Evolutionary conservation across 1,140 invertebrate species (phyloP).

Genomic region (Medauroidea extradentata): DNA sequence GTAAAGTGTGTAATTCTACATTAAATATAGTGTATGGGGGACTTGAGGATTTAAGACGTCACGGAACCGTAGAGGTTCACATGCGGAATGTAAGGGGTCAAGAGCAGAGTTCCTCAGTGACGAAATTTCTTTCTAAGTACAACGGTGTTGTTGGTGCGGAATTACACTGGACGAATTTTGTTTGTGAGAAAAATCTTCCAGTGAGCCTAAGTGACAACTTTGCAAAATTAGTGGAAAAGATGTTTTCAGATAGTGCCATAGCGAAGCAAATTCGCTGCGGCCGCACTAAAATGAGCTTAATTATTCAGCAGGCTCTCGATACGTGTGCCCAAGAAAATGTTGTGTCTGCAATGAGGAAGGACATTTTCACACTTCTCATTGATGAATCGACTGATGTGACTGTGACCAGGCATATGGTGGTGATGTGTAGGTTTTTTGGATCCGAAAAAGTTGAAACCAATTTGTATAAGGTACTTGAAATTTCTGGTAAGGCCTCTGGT

Average conservation of each 20-base stretch:
- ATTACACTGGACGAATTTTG: not conserved
- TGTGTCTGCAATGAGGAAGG: not conserved
- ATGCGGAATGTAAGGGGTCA: not conserved
- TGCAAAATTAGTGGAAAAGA: not conserved
- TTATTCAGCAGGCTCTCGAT: not conserved
- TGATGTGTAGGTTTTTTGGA: no score
- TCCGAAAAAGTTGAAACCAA: no score
- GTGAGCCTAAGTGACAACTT: not conserved
- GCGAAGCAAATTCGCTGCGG: not conserved
- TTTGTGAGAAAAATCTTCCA: not conserved
- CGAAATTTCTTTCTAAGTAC: not conserved
- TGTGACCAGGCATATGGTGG: not conserved
- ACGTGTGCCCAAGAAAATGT: not conserved
- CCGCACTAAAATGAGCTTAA: not conserved
- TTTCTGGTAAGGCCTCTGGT: not conserved
- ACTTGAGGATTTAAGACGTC: not conserved
- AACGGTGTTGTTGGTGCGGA: not conserved
- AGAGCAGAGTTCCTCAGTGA: not conserved
- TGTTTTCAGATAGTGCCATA: not conserved
- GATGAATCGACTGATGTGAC: not conserved
- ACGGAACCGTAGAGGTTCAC: not conserved
- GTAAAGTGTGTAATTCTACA: not conserved
- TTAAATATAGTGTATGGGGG: not conserved
- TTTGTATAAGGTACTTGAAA: no score
- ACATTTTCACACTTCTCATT: not conserved